Conservation (phyloP, 2,797 vertebrate species). For the Tapera naevia region DNA sequence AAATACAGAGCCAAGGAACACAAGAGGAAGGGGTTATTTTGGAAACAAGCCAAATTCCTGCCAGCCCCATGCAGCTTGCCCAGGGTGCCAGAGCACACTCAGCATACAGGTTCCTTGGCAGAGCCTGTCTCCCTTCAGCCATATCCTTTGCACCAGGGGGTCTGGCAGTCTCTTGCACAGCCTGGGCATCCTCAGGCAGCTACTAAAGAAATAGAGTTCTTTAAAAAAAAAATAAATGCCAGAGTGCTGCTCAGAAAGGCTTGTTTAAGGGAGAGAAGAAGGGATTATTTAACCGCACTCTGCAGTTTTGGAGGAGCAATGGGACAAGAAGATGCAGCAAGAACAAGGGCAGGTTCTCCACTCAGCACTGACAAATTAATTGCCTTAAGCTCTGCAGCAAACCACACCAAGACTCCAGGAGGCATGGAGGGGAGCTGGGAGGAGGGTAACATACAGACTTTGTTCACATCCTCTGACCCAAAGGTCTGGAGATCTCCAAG, state of each 20-base stretch:
- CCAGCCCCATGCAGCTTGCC: background rate
- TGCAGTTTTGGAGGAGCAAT: background rate
- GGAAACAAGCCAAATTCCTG: background rate
- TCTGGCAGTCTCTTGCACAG: background rate
- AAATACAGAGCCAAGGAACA: background rate
- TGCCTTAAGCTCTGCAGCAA: background rate
- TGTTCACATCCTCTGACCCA: background rate
- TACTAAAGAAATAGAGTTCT: background rate
- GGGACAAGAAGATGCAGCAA: background rate
- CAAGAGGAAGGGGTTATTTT: background rate
- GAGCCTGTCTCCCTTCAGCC: background rate
- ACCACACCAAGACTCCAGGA: rapidly evolving
- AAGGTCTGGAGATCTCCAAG: constrained; percentile 78
- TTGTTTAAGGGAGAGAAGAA: background rate
- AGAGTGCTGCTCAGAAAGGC: background rate
- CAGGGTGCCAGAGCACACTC: background rate
- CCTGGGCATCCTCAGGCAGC: background rate
- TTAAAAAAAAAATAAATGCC: background rate
- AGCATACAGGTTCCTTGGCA: background rate
- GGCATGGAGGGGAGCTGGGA: background rate
- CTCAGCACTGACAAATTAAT: background rate
- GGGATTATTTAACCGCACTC: background rate
- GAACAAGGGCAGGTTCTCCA: background rate
- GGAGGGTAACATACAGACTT: background rate
- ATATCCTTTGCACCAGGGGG: background rate